Evolutionary conservation across 2,113 vertebrate genomes (phyloP), one percentile per base, ranked within the genome.

Genomic region (Lathamus discolor): DNA sequence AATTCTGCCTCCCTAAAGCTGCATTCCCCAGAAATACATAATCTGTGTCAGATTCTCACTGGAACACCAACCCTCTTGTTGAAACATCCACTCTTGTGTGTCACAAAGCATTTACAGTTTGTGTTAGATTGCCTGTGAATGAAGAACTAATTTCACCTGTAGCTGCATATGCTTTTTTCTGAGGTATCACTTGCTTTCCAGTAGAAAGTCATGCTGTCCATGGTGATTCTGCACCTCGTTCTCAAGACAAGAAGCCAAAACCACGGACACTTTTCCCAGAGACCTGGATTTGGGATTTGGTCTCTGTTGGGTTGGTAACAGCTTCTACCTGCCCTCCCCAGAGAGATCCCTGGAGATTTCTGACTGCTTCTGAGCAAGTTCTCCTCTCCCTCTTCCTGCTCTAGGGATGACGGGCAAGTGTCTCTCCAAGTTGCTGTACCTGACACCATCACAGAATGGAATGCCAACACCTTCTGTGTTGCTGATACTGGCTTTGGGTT

Each of bases 361-460:
- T 74, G 33, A 48, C 13, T 74, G n/a, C 35, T 93, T 74, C 49
- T 95, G 46, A 95, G 8, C 37, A 29, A 86, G 57, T 77, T n/a
- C 24, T 85, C 4, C 37, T 77, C 57, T 86, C 43, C 62, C 62
- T 59, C 46, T 95, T 85, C 37, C 51, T 86, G 37, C 14, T 92
- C 17, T 62, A 98, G 98, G 13, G 59, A 70, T 1, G 61, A 96
- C 0, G 98, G 98, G 9, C 92, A 91, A 74, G 83, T 41, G 0
- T 92, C 82, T 78, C 43, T 97, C 48, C 93, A 91, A 9, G 90
- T 97, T 83, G 98, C 92, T 0, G 96, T 99, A 70, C 99, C 99
- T 7, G 98, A 99, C 92, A 98, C 98, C 83, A 99, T 99, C 97
- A 99, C 99, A 1, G 97, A 98, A 84, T 99, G 99, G 99, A 98